These are phyloP conservation scores for Chunga burmeisteri DNA, from an alignment of 2,113 vertebrate genomes.

Conservation along the genomic window DNA sequence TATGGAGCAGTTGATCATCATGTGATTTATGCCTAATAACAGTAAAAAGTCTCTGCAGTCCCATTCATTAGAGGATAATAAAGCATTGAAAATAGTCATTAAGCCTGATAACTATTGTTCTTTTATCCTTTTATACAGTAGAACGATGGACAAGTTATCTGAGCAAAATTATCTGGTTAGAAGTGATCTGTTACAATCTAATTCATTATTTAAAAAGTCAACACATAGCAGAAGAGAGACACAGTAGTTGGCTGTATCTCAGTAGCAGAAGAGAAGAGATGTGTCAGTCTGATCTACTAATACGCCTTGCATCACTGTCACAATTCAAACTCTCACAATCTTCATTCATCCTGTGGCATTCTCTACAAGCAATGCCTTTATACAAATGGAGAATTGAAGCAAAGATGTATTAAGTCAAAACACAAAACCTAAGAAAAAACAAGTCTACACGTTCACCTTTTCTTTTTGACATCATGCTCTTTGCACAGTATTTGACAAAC, in stretches of 20 bases:
- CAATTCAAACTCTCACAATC: not conserved
- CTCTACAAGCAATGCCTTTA: not conserved
- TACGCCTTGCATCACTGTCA: not conserved
- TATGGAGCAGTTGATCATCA: not conserved
- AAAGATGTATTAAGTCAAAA: not conserved
- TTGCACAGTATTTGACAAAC: not conserved
- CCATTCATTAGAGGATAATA: not conserved
- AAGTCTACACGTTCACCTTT: not conserved
- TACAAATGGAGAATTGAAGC: not conserved
- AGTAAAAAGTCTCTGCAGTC: not conserved
- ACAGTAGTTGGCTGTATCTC: not conserved
- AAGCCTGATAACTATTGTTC: not conserved
- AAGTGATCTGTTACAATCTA: not conserved
- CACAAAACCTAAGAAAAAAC: not conserved
- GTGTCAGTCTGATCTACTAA: not conserved
- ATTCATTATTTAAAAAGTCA: not conserved
- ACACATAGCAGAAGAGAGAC: not conserved
- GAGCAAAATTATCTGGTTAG: not conserved
- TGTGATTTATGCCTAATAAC: not conserved
- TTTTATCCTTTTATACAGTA: not conserved
- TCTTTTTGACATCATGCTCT: not conserved
- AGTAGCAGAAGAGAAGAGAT: not conserved
- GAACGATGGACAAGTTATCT: not conserved
- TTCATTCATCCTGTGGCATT: not conserved
- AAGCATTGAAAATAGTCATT: constrained; percentile 34